Base-by-base conservation (phyloP, 2,888 invertebrate genomes). In the Spilarctia lutea region DNA sequence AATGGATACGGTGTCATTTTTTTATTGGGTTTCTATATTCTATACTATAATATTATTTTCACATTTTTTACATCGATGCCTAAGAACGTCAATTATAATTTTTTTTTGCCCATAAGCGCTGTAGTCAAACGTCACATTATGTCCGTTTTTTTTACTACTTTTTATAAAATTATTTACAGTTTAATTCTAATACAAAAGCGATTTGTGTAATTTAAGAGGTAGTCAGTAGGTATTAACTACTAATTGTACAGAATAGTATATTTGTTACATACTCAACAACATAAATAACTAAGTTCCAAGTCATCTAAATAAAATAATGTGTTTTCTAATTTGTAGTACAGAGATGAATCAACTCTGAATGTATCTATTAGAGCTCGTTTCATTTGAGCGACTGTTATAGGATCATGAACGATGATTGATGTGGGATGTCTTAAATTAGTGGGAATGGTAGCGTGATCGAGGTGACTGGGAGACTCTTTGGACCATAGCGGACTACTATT, bases 1-100 rank as follows among this genome's bases (percentile, higher is more conserved):
- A 90, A 90, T 90, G 89, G 89, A 89, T 86, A 86, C 76, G 88
- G 87, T 84, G 86, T 86, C 6, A 27, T 30, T 63, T 63, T 30
- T 86, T 83, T 79, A 39, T 52, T 71, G 20, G n/a, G 30, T 35
- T n/a, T n/a, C n/a, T n/a, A n/a, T 48, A 10, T n/a, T n/a, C n/a
- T 42, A 39, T 33, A 39, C 30, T 65, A 33, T 33, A 33, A 27
- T 27, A 27, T 27, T 60, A 27, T 27, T 56, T 56, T 60, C 1
- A 48, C 48, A 13, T 60, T 60, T 27, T 63, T 63, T 60, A 60
- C 16, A 63, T 30, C 30, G 30, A 16, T 60, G 3, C 16, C n/a
- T 30, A 27, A 48, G 8, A 52, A n/a, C 11, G 24, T 56, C 10
- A n/a, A 10, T 24, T 56, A n/a, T n/a, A 3, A n/a, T 52, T 8